Percentiles rank a stretch among this genome's conserved stretches.
These are phyloP conservation scores for Campoplex nolae DNA, from an alignment of 2,888 invertebrate species.

Conservation along the genomic window DNA sequence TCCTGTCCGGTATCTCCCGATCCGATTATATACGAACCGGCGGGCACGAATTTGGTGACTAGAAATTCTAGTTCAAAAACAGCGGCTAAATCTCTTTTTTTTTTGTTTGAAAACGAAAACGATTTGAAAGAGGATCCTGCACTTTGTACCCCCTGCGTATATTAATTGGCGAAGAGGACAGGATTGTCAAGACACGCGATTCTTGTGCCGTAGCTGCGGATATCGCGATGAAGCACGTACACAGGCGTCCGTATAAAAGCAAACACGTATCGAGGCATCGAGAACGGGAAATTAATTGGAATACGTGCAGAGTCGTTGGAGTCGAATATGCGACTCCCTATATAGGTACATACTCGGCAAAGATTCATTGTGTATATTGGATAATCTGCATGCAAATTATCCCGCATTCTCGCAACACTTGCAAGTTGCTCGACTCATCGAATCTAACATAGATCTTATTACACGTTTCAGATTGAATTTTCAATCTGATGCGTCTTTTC, in stretches of 20 bases:
- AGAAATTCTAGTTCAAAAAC: no score
- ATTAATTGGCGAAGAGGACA: background rate
- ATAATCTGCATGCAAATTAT: slow-evolving; percentile 20
- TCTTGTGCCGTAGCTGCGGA: background rate
- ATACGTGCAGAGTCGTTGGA: slow-evolving; percentile 36
- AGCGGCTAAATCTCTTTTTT: slow-evolving; percentile 32
- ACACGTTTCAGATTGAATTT: slow-evolving; percentile 47
- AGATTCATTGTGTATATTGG: slow-evolving; percentile 36
- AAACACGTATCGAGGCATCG: slow-evolving; percentile 33
- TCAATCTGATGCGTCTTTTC: slow-evolving; percentile 1
- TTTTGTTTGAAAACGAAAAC: no score
- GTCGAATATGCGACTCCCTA: slow-evolving; percentile 2
- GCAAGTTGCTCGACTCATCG: slow-evolving; percentile 7
- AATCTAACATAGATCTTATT: slow-evolving; percentile 15
- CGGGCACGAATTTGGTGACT: no score
- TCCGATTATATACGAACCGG: background rate
- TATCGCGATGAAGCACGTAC: slow-evolving; percentile 31
- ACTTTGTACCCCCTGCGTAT: background rate
- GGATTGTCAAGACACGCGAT: background rate
- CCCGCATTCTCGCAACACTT: slow-evolving; percentile 25
- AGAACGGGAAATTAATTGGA: slow-evolving; percentile 53
- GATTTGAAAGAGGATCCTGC: background rate
- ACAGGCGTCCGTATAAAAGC: slow-evolving; percentile 1
- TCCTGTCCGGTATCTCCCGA: background rate
- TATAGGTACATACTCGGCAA: background rate